Base-by-base conservation (phyloP, 1,140 invertebrate genomes). In the Gryllus bimaculatus region DNA sequence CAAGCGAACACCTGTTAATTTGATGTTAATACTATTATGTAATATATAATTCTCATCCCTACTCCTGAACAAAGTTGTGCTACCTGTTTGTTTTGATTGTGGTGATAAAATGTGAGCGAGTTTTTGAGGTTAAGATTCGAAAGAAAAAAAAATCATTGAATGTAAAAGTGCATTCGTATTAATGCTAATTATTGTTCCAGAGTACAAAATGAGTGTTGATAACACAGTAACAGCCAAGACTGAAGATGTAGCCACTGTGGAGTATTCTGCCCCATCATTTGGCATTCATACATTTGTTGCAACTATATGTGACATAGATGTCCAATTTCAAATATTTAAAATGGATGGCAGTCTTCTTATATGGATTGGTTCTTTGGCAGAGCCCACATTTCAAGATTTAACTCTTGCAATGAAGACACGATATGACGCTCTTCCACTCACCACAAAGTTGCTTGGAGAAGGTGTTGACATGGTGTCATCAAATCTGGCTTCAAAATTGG, bases 261-360 rank as follows among this genome's bases (percentile, higher is more conserved):
- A 77, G 12, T 77, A 77, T 48, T 26, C 76, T 8, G 18, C 76
- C 10, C 76, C 76, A 39, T n/a, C 47, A 21, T 48, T 77, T 48
- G 47, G 39, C 76, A 77, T 77, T 48, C 76, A 77, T 8, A 77
- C 47, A 48, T 77, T 85, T 78, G 54, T 66, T 66, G 54, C 54
- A 0, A 13, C 54, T 66, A 66, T 66, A 66, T 83, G 83, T 8
- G 84, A 87, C 79, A 74, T 83, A 80, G 85, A 78, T 76, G 76
- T 87, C 20, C 78, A 79, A 7, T 86, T 85, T 81, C 84, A 86
- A 77, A 82, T 86, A 66, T 84, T 86, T 48, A 86, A 84, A 78
- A 85, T 87, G 86, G 81, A 85, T 78, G 82, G 85, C 74, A 85
- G 84, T 81, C 78, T 87, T 0, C 86, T 85, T 80, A 13, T 87